Evolutionary conservation across 2,113 vertebrate genomes (phyloP), one percentile per base, ranked within the genome.

Genomic region (Cephalopterus ornatus): DNA sequence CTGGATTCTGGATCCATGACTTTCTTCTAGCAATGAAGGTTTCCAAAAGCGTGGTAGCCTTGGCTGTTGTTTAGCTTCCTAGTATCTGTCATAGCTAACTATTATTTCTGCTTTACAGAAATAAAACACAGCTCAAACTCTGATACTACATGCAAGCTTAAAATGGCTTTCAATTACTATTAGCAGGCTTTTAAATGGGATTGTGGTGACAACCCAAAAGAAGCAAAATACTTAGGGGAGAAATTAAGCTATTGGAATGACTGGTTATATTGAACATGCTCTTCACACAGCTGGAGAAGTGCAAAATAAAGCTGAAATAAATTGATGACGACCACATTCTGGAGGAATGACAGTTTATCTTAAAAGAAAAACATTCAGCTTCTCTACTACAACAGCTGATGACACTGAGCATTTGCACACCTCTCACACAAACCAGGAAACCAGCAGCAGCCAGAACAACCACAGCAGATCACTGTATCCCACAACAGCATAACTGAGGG

Each of bases 301-400:
- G 88, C 44, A 94, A 88, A 88, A 93, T 62, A 83, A 93, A 92
- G 82, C 82, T 80, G 92, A 77, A 95, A 88, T 46, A 85, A 95
- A 91, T 59, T 84, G 85, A 88, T 74, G 90, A 80, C 3, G 5
- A 65, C n/a, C 68, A 68, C 62, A 75, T 96, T 84, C 68, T 63
- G 70, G 44, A 95, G 41, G 24, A 86, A 73, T 56, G 68, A 77
- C 47, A 78, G 67, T 80, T 90, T 65, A 74, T 86, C 55, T 71
- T 59, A 42, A 49, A 32, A 88, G 46, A 71, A 62, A 75, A 92
- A 82, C 50, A 53, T 41, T 65, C 78, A 44, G 33, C 65, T 77
- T 88, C 72, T 71, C 30, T 37, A 19, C 32, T 75, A 61, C 35
- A 35, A 75, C 44, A 61, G 50, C 19, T 79, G 42, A 30, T 6